phyloP scores from a whole-genome alignment of 2,888 invertebrate genomes.

The Apotomis betuletana region DNA sequence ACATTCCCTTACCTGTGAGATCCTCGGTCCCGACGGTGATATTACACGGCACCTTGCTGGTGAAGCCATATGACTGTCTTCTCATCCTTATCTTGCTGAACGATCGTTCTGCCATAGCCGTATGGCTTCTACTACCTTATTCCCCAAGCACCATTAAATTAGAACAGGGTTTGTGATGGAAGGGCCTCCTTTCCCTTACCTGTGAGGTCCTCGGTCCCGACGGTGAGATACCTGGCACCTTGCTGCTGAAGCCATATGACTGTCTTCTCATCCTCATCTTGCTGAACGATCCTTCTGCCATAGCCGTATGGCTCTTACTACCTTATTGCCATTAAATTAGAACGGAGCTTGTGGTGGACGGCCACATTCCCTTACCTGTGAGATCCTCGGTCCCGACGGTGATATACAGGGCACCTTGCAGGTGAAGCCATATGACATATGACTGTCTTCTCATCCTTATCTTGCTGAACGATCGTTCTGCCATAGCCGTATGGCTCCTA shows the following conservation, averaged over 20 bases:
- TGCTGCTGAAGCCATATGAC: constrained; percentile 9
- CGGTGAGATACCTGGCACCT: constrained; percentile 8
- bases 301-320: not conserved
- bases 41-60: constrained; percentile 5
- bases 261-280: constrained; percentile 14
- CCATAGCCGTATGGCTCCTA: not conserved
- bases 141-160: not conserved
- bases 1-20: constrained; percentile 1
- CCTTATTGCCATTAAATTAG: not conserved
- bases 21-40: constrained; percentile 6
- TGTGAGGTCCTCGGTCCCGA: constrained; percentile 17
- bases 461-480: constrained; percentile 13
- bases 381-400: constrained; percentile 10
- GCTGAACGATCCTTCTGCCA: constrained; percentile 11
- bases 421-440: constrained; percentile 6
- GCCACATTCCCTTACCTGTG: not conserved
- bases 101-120: not conserved
- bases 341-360: not conserved
- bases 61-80: constrained; percentile 11
- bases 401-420: constrained; percentile 5
- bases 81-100: constrained; percentile 19
- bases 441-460: constrained; percentile 14
- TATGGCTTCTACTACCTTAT: not conserved
- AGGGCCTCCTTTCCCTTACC: not conserved
- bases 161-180: not conserved